Evolutionary conservation across 2,888 invertebrate species (phyloP), one percentile per base, ranked within the genome.

Genomic region (Alloplasta piceator): DNA sequence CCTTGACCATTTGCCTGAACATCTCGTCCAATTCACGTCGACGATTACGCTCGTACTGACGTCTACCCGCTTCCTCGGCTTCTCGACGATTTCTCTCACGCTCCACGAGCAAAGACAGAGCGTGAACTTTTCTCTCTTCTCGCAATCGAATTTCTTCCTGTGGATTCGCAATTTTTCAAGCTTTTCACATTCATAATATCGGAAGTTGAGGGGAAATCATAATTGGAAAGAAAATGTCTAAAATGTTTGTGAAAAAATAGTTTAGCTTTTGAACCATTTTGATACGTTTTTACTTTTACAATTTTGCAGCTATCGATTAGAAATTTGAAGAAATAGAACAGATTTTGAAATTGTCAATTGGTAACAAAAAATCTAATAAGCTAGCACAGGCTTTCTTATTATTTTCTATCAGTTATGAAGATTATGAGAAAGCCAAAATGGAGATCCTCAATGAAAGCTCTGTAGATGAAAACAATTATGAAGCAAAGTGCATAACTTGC

Each of bases 91-190:
- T 93, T 82, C 97, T 94, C 86, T 97, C 96, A 41, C 96, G 93
- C 87, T 97, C 97, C 0, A 97, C 96, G 50, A 97, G 92, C 85
- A 97, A 93, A 38, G 96, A 95, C 89, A 96, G 95, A 0, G 97
- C 97, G 86, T 98, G 97, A 10, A 96, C 95, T 77, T 95, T 94
- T 5, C 97, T 93, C 90, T 98, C 97, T 85, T 97, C 96, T 82
- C 96, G 94, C 0, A 98, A 92, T 9, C 97, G 93, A 9, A 94
- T 91, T 83, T 97, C 93, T 92, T 98, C 98, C 90, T 97, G 96
- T 0, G 60, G 67, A 63, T 75, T 55, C 2, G 50, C 5, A 1
- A 10, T 41, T 10, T 16, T 39, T 9, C 38, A 39, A 58, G 36
- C 48, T 36, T 7, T 10, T 48, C 38, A 39, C 26, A 46, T 39